Evolutionary conservation across 2,113 vertebrate species (phyloP).

Genomic region (Halichoerus grypus): DNA sequence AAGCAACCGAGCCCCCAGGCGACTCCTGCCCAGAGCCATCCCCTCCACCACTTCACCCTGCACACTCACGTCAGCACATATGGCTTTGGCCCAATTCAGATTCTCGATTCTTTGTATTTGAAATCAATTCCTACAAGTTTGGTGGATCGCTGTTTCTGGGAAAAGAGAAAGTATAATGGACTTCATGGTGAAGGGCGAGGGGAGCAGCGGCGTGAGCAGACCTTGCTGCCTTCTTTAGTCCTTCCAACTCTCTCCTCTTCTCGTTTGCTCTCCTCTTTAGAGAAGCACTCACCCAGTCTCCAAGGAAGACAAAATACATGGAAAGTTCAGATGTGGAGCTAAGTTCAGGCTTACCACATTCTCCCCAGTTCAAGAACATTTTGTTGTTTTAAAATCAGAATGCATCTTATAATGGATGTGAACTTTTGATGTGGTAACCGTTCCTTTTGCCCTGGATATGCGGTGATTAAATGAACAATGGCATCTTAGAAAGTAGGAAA

Average conservation of each 20-base stretch:
- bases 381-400: not conserved
- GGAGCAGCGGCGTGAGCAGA: fast-evolving
- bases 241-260: not conserved
- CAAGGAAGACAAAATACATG: not conserved
- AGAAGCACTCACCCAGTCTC: not conserved
- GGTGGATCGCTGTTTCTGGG: not conserved
- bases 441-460: not conserved
- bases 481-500: not conserved
- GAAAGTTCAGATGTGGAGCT: not conserved
- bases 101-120: not conserved
- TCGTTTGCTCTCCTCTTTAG: not conserved
- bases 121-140: not conserved
- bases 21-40: not conserved
- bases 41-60: not conserved
- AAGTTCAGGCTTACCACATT: not conserved
- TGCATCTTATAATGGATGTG: not conserved
- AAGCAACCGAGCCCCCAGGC: not conserved
- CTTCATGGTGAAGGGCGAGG: too few species aligned
- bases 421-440: not conserved
- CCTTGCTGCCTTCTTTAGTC: not conserved
- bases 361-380: not conserved
- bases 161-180: not conserved
- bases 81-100: not conserved
- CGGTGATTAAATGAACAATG: not conserved
- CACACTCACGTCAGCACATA: too few species aligned